Conservation (phyloP, 2,888 invertebrate genomes). For the Melieria picta region DNA sequence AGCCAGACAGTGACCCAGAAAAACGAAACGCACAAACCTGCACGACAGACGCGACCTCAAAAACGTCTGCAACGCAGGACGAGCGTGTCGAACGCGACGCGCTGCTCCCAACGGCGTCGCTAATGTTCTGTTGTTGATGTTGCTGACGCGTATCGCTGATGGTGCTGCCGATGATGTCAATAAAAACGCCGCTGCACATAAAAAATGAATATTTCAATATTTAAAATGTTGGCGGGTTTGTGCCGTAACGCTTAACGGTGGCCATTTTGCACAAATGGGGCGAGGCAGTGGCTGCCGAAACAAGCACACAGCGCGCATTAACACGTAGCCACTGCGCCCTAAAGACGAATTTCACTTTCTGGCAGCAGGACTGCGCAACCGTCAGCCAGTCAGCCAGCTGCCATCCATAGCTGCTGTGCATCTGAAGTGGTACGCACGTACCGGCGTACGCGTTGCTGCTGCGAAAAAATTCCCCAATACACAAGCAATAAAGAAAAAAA, state of each 20-base stretch:
- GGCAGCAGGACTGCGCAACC: constrained; percentile 11
- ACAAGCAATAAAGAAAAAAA: too few species aligned
- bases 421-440: too few species aligned
- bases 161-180: too few species aligned
- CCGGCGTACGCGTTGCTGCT: too few species aligned
- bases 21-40: constrained; percentile 36
- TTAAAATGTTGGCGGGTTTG: too few species aligned
- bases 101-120: neutral
- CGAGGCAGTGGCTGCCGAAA: constrained; percentile 4
- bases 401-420: neutral
- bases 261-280: too few species aligned
- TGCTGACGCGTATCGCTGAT: neutral
- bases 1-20: neutral
- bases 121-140: neutral
- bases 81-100: neutral
- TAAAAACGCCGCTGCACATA: too few species aligned
- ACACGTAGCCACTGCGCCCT: constrained; percentile 6
- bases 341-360: constrained; percentile 25
- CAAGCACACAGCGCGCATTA: constrained; percentile 28
- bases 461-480: too few species aligned
- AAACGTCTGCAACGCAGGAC: constrained; percentile 20
- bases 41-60: constrained; percentile 17
- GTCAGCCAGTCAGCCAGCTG: neutral
- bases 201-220: too few species aligned
- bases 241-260: too few species aligned